Base-by-base conservation (phyloP, 2,888 invertebrate species). In the Gastracanthus pulcherrimus region DNA sequence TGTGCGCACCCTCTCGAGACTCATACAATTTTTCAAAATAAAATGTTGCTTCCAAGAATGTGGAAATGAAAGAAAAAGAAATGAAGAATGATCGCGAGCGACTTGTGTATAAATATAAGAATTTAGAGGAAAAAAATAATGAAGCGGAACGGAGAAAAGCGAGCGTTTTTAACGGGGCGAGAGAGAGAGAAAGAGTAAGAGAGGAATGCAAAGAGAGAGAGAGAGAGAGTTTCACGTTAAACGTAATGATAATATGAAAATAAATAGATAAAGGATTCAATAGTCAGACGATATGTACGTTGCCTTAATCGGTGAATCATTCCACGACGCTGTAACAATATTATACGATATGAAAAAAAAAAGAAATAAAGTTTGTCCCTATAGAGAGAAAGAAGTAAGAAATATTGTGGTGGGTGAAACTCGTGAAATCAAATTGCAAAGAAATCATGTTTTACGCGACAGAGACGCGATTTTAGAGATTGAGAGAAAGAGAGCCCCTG, bases 261-360 rank as follows among this genome's bases (percentile, higher is more conserved):
- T 67, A 72, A 80, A 75, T 55, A 80, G 19, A 67, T 55, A 71
- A 76, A 66, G 58, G 51, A 78, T 72, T 77, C 80, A 82, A 83
- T 83, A 83, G 77, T 70, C 71, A 72, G 76, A 82, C 79, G 76
- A 82, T 82, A 82, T 78, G 76, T 79, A 80, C 77, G 80, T 83
- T 84, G 84, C 84, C 84, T 84, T 84, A 83, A 84, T 82, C 82
- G 84, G 82, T 83, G 80, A 78, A 82, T 84, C 83, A 84, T 83
- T 83, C 84, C 83, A 84, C 83, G 72, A 83, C 77, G 75, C 34
- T 83, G 74, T 76, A 82, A 80, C 78, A 82, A 82, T 81, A 72
- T 81, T 69, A 72, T 77, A 72, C 36, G 58, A 66, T 69, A 55
- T 69, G 36, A 51, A 41, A 29, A 79, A 64, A 48, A 64, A 64